Conservation (phyloP, 1,140 invertebrate species). For the Lasioglossum albipes region DNA sequence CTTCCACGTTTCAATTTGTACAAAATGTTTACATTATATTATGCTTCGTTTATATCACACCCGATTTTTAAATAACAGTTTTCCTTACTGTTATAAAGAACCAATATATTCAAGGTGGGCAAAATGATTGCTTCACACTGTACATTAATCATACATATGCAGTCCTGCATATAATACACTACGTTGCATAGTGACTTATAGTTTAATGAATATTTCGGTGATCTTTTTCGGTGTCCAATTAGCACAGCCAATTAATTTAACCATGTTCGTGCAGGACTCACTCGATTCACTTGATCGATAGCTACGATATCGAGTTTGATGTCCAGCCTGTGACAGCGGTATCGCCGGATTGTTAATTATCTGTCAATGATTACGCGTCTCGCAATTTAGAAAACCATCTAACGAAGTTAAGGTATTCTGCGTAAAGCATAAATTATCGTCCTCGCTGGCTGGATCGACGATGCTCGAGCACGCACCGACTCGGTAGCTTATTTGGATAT, state of each 20-base stretch:
- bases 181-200: too few species aligned
- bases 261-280: neutral
- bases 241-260: neutral
- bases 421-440: conserved; percentile 21
- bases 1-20: too few species aligned
- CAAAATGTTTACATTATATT: too few species aligned
- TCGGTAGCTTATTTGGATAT: conserved; percentile 10
- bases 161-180: too few species aligned
- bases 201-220: too few species aligned
- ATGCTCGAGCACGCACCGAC: too few species aligned
- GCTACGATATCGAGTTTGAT: neutral
- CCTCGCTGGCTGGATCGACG: neutral
- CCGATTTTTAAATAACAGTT: too few species aligned
- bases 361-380: neutral
- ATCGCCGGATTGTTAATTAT: conserved; percentile 23
- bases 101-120: too few species aligned
- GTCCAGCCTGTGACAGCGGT: neutral
- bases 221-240: neutral
- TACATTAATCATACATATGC: too few species aligned
- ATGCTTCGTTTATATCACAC: too few species aligned
- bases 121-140: too few species aligned
- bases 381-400: conserved; percentile 2
- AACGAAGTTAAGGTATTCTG: neutral
- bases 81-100: too few species aligned
- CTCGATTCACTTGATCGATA: neutral